Conservation (phyloP, 2,113 vertebrate genomes). For the Ciconia stormi region DNA sequence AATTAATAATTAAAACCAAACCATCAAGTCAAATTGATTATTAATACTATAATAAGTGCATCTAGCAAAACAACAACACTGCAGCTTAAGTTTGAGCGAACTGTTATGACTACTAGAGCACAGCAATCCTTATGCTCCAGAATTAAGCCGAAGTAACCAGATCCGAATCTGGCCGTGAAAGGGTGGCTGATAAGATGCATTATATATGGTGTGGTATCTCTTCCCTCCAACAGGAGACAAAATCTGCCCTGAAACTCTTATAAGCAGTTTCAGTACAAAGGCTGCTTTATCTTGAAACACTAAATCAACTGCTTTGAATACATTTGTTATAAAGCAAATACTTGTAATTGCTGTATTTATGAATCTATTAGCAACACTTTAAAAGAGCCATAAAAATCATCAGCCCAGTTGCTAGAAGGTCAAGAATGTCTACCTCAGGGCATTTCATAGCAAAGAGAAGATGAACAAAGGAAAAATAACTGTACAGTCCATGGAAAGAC, state of each 20-base stretch:
- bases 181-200: background rate
- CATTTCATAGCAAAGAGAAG: background rate
- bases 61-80: background rate
- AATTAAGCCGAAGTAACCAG: background rate
- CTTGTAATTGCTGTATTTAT: background rate
- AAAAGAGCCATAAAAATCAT: background rate
- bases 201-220: background rate
- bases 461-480: background rate
- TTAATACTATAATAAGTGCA: background rate
- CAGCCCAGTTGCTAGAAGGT: background rate
- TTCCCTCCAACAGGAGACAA: background rate
- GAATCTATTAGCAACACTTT: background rate
- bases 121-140: background rate
- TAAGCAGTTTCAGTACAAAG: background rate
- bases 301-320: background rate
- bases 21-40: background rate
- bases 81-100: background rate
- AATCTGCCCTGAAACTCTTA: background rate
- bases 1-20: background rate
- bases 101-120: background rate
- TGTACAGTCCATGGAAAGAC: background rate
- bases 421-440: rapidly evolving
- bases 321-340: background rate
- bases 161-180: background rate
- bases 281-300: background rate